Conservation (phyloP, 1,140 invertebrate genomes). For the Cyclina sinensis region DNA sequence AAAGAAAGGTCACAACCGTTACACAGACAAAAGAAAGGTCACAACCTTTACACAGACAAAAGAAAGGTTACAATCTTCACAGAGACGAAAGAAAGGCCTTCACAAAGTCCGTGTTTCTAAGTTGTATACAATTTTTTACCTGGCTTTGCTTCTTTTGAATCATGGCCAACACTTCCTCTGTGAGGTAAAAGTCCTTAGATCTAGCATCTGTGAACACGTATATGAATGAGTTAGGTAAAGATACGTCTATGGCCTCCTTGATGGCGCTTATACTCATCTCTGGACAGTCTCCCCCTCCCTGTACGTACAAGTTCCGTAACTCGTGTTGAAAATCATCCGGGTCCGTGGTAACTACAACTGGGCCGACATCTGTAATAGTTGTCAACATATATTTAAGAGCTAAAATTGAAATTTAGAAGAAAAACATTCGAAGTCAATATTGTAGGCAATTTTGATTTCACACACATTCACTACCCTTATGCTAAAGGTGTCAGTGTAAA, state of each 20-base stretch:
- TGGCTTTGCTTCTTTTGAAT: conserved; percentile 92
- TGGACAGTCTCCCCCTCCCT: conserved; percentile 92
- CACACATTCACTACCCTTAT: no score
- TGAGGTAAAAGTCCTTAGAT: conserved; percentile 90
- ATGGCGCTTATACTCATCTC: conserved; percentile 91
- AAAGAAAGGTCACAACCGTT: no score
- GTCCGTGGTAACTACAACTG: conserved; percentile 89
- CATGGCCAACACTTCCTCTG: conserved; percentile 89
- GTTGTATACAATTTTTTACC: conserved; percentile 86
- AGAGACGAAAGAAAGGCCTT: no score
- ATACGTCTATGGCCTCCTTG: conserved; percentile 89
- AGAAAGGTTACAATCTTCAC: no score
- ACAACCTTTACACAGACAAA: no score
- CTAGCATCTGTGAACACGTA: conserved; percentile 93
- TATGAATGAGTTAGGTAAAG: conserved; percentile 90
- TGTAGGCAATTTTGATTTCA: no score
- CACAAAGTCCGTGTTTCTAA: no score
- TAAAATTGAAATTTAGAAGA: no score
- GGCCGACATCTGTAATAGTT: conserved; percentile 90
- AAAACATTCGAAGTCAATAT: no score
- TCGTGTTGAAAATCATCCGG: conserved; percentile 89
- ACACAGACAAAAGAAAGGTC: no score
- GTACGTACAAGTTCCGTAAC: conserved; percentile 89
- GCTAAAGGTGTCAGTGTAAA: no score
- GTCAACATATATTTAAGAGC: no score